Percentiles rank a stretch among this genome's conserved stretches.
Evolutionary conservation across 2,113 vertebrate species (phyloP).

Genomic region (Hippocampus barbouri): DNA sequence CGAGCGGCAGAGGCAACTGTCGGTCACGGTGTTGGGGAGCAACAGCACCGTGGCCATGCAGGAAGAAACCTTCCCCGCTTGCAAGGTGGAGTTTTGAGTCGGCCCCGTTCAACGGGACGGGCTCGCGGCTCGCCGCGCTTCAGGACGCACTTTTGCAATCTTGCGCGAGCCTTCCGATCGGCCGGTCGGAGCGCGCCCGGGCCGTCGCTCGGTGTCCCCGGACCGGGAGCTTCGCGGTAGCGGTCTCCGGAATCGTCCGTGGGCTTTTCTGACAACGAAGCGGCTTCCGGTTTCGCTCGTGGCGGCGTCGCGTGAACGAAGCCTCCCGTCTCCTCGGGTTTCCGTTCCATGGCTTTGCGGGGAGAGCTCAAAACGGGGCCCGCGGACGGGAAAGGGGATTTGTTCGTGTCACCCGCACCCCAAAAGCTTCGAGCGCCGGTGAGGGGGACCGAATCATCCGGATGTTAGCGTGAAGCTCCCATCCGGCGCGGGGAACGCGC

Average conservation of each 20-base stretch:
- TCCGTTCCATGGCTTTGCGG: neutral
- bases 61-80: constrained; percentile 91
- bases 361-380: neutral
- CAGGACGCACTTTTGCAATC: neutral
- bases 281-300: neutral
- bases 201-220: neutral
- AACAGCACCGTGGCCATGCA: constrained; percentile 96
- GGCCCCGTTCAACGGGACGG: too few relatives aligned
- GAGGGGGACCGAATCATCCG: neutral
- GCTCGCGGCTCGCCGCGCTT: neutral
- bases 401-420: neutral
- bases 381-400: neutral
- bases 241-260: neutral
- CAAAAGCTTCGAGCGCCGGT: neutral
- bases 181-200: neutral
- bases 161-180: neutral
- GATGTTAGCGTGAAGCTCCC: neutral
- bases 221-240: neutral
- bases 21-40: constrained; percentile 85
- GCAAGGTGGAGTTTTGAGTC: constrained; percentile 94
- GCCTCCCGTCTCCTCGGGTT: too few relatives aligned
- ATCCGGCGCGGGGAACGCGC: neutral
- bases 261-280: neutral
- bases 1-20: constrained; percentile 76
- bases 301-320: neutral